Evolutionary conservation across 2,888 invertebrate genomes (phyloP), one percentile per base, ranked within the genome.

Genomic region (Aphidoletes aphidimyza): DNA sequence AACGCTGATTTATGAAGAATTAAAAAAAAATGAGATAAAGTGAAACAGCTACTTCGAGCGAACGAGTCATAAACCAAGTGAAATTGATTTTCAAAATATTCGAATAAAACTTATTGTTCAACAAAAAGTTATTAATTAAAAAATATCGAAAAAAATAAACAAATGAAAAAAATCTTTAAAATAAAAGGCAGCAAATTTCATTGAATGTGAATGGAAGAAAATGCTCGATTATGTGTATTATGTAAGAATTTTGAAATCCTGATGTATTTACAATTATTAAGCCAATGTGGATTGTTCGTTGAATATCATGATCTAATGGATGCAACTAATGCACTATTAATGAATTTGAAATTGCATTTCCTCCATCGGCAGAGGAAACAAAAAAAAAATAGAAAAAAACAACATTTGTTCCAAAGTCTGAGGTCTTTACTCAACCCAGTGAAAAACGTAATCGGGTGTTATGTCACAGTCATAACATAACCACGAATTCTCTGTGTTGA

Each of bases 31-130:
- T 9, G 2, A 11, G 19, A 54, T 3, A 54, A 5, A 39, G 6
- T 39, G 39, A 11, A 54, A 22, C 3, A 54, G 22, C n/a, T 22
- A 54, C n/a, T n/a, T 54, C 69, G 69, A 69, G 69, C 69, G 69
- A 69, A 69, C 69, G 69, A 69, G 69, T 69, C 69, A 69, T 69
- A 69, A 42, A 26, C 69, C 34, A 69, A 69, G 69, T 30, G 69
- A 69, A 54, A 69, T 14, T 69, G 30, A 69, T 30, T 14, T 69
- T 69, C 69, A 69, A n/a, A n/a, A 30, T 30, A 69, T 69, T 69
- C 69, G 69, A 30, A n/a, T n/a, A n/a, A n/a, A 69, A 69, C 69
- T 69, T 69, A 69, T 69, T 69, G 69, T 69, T 69, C 69, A 69
- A 69, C 69, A 69, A 30, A 26, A 69, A 69, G 69, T 69, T 69